These are phyloP conservation scores for Pantherophis vulpinus DNA, from an alignment of 2,797 vertebrate genomes.

Conservation along the genomic window DNA sequence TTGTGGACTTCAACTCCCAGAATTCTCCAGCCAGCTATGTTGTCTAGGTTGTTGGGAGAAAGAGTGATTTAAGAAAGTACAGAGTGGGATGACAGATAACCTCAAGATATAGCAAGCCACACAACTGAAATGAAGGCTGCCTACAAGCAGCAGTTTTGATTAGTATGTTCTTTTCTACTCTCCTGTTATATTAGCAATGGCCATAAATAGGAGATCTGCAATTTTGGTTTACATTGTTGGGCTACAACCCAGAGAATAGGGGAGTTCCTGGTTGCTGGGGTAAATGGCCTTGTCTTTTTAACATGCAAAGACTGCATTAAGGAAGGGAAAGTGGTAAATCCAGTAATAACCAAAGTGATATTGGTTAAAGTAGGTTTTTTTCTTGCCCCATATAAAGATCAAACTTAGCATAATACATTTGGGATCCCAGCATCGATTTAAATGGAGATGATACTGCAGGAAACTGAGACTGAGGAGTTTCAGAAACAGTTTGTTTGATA, in stretches of 20 bases:
- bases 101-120: neutral
- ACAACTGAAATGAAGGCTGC: neutral
- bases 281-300: neutral
- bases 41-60: neutral
- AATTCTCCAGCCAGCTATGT: no score
- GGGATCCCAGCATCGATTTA: neutral
- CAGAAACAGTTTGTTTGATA: neutral
- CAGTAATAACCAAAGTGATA: neutral
- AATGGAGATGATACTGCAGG: neutral
- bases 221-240: neutral
- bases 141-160: neutral
- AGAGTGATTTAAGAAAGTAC: neutral
- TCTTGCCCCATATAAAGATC: neutral
- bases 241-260: neutral
- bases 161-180: neutral
- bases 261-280: neutral
- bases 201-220: neutral
- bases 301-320: neutral
- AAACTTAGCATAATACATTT: neutral
- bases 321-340: neutral
- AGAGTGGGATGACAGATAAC: neutral
- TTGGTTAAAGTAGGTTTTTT: neutral
- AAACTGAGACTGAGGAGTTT: neutral
- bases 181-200: neutral
- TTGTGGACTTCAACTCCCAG: no score